A percentile compares a stretch with the other conserved stretches of the same genome.
Conservation (phyloP, 2,797 vertebrate species). For the Triplophysa bombifrons region DNA sequence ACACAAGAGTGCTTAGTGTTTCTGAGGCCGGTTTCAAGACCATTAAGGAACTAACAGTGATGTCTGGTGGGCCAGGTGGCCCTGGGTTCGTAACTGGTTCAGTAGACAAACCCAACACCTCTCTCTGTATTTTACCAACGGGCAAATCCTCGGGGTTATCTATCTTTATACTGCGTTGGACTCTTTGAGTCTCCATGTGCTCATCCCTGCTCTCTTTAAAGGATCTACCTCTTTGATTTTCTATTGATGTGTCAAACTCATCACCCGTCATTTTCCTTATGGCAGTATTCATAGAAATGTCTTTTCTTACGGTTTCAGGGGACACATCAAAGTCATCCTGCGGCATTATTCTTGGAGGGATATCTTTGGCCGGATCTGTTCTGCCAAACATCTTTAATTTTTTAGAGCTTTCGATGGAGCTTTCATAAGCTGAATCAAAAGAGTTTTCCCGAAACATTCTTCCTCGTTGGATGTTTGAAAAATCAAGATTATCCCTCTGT, state of each 20-base stretch:
- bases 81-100: slow-evolving; percentile 60
- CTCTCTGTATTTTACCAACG: slow-evolving; percentile 61
- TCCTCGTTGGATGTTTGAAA: slow-evolving; percentile 59
- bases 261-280: slow-evolving; percentile 32
- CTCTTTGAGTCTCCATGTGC: slow-evolving; percentile 65
- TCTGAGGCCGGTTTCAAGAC: slow-evolving; percentile 69
- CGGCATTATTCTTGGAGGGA: slow-evolving; percentile 19
- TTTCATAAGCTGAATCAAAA: slow-evolving; percentile 62
- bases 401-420: slow-evolving; percentile 63
- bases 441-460: slow-evolving; percentile 64
- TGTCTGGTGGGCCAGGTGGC: slow-evolving; percentile 82
- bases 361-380: slow-evolving; percentile 22
- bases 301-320: slow-evolving; percentile 23
- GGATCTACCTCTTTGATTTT: slow-evolving; percentile 33
- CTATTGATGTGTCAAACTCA: slow-evolving; percentile 26
- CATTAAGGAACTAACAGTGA: slow-evolving; percentile 77
- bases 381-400: slow-evolving; percentile 27
- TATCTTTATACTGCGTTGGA: slow-evolving; percentile 52
- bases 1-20: slow-evolving; percentile 84
- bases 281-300: slow-evolving; percentile 23
- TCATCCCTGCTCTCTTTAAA: slow-evolving; percentile 63
- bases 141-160: slow-evolving; percentile 60
- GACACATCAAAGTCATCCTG: slow-evolving; percentile 41
- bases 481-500: slow-evolving; percentile 62
- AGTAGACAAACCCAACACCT: slow-evolving; percentile 57